Base-by-base conservation (phyloP, 2,797 vertebrate genomes). In the Sebastes dallii region DNA sequence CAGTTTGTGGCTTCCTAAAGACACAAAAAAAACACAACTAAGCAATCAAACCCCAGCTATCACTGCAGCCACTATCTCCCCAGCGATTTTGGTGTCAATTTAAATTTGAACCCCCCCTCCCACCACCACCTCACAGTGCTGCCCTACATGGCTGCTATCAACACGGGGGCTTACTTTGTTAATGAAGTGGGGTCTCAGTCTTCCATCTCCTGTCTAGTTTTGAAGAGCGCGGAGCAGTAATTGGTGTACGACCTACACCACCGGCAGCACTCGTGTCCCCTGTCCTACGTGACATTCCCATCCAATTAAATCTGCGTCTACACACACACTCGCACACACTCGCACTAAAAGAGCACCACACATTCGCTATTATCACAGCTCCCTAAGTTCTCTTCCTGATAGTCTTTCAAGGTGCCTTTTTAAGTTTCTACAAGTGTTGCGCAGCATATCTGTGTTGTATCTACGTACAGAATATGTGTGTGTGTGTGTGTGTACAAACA, bases 171-270 rank as follows among this genome's bases (percentile, higher is more conserved):
- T 90, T 85, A 71, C 87, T 79, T 89, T 75, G 76, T 89, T 95
- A 93, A 94, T 94, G 91, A 94, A 95, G 91, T 91, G 84, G 85
- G 87, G 88, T 91, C 84, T 90, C 76, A 80, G 62, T 83, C 89
- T 89, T 86, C 87, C 83, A 78, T 91, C 89, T 89, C 80, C 85
- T 65, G 58, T 91, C 84, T 88, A 73, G 80, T 84, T 89, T 89
- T 91, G 86, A 93, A 85, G 86, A 92, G 86, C 29, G 84, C 69
- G 27, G 81, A 82, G 91, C 85, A 85, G 92, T 96, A 95, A 96
- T 95, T 96, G 94, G 88, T 91, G 91, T 93, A 87, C 90, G 93
- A 95, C 95, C 95, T 94, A 92, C 92, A 94, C 80, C 80, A 88
- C 85, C 59, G 66, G 75, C 89, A 92, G 89, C 92, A 86, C 91